Base-by-base conservation (phyloP, 1,140 invertebrate genomes). In the Pollicipes pollicipes region DNA sequence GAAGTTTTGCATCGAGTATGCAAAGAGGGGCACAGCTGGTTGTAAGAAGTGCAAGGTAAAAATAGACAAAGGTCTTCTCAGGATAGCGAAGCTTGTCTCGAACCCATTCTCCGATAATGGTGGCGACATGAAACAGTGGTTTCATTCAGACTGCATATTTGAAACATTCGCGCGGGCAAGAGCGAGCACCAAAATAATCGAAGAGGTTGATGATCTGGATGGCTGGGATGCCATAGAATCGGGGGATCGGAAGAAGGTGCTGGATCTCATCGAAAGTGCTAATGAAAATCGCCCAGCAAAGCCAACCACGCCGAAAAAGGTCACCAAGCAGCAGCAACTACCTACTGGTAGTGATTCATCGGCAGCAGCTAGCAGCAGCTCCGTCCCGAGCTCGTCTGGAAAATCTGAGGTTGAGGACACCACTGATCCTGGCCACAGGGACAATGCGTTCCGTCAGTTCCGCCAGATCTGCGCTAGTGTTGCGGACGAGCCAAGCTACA, bases 21-120 rank as follows among this genome's bases (percentile, higher is more conserved):
- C 90, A 0, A 92, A 91, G 80, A 84, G 85, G 0, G 88, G 88
- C 0, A 83, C 88, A 64, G 88, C 91, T 0, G 84, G 85, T n/a
- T 95, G 92, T 77, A 93, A 93, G 77, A 89, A 88, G 78, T 95
- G 92, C 78, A 93, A 93, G 81, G 79, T 84, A 70, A 87, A 89
- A 75, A 88, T 91, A 76, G 84, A 86, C 6, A 86, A 87, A 77
- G 88, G 86, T 17, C 72, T 73, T 0, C 70, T 83, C 31, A 74
- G 83, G n/a, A 78, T 84, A 70, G 83, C 78, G 0, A 83, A 92
- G 82, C 76, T 90, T 30, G 84, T 85, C 6, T 76, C 86, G 0
- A 93, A 90, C 81, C 89, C 88, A 1, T 94, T 93, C 77, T 84
- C 85, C 27, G 82, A 83, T 68, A 78, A 78, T 37, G 88, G 87